Base-by-base conservation (phyloP, 2,113 vertebrate species). In the Thomomys bottae region DNA sequence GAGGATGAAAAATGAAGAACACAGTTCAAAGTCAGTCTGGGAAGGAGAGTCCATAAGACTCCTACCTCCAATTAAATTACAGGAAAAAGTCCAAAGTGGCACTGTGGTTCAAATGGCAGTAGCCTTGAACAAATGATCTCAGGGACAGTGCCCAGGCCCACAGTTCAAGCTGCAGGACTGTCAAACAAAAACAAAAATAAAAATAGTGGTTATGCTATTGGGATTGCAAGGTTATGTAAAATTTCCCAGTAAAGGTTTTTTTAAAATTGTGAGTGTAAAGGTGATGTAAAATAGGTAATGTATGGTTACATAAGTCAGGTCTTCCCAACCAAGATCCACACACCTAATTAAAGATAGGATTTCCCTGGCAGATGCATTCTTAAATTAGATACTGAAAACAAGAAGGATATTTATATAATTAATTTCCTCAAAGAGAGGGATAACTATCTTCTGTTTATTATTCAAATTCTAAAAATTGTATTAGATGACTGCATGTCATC, bases 251-350 rank as follows among this genome's bases (percentile, higher is more conserved):
- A n/a, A n/a, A n/a, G n/a, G n/a, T 80, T 66, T 45, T 24, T 14
- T 79, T 54, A 54, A n/a, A n/a, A n/a, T 54, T 54, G 49, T 17
- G 14, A 54, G 14, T 15, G 49, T 54, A 54, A 17, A 54, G 49
- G 49, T 54, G 49, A 54, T 18, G 49, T 54, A 54, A 54, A 15
- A 54, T 1, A 15, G 15, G 49, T 54, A 12, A 54, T 14, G 15
- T 54, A 54, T 14, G 15, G 49, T 54, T 54, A 4, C 49, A 54
- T 54, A 54, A 54, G 49, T 54, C 49, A 54, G 49, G 14, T 54
- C 70, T 4, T 40, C 21, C 73, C 21, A 0, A 2, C 4, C 0
- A 6, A 59, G 1, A 82, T 6, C 1, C 11, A n/a, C 6, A 4
- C 5, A 21, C 30, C 57, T 88, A 17, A 38, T 68, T 75, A 59